Conservation (phyloP, 2,888 invertebrate species). For the Luperina nickerlii region DNA sequence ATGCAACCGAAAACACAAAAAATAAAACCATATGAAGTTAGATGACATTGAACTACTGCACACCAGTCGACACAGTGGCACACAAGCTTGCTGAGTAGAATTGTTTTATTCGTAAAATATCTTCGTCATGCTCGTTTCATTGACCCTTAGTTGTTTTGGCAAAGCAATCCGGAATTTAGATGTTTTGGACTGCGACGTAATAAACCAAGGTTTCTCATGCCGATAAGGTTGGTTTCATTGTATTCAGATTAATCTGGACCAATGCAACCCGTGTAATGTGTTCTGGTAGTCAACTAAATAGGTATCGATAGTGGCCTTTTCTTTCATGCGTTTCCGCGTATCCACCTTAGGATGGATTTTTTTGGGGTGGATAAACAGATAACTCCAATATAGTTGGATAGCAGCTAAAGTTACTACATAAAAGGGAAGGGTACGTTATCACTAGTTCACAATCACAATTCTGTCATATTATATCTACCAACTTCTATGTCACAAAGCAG, state of each 20-base stretch:
- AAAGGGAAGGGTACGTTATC: not conserved
- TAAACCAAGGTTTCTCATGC: not conserved
- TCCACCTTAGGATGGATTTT: no score
- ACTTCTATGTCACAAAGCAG: not conserved
- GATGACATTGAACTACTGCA: conserved; percentile 35
- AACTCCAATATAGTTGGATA: not conserved
- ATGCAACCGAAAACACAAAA: not conserved
- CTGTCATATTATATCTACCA: not conserved
- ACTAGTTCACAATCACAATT: not conserved
- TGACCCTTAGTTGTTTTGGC: conserved; percentile 57
- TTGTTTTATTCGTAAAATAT: conserved; percentile 33
- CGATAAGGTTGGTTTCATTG: not conserved
- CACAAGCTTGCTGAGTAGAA: conserved; percentile 30
- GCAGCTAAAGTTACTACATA: not conserved
- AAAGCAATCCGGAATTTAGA: conserved; percentile 6
- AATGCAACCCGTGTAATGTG: not conserved
- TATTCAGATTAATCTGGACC: not conserved
- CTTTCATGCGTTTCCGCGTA: not conserved
- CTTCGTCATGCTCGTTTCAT: conserved; percentile 50
- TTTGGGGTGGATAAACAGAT: no score
- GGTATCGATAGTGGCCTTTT: no score
- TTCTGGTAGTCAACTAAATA: conserved; percentile 4
- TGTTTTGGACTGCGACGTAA: conserved; percentile 2
- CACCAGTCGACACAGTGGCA: not conserved
- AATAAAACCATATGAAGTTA: no score